These are phyloP conservation scores for Pangasianodon gigas DNA, from an alignment of 2,113 vertebrate genomes.

Conservation along the genomic window DNA sequence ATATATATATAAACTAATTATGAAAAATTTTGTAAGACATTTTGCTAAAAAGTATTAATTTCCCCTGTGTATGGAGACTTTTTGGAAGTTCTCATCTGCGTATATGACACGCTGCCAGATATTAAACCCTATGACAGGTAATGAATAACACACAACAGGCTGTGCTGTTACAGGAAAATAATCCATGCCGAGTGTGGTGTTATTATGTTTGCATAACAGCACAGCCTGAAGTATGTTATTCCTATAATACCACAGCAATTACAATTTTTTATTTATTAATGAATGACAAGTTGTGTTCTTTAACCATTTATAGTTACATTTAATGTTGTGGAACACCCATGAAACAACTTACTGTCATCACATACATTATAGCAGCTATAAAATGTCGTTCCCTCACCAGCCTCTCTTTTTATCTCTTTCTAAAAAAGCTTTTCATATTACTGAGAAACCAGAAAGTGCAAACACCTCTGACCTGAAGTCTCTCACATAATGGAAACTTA, in stretches of 20 bases:
- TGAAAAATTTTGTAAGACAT: too few relatives aligned
- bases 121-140: neutral
- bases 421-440: neutral
- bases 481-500: neutral
- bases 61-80: too few relatives aligned
- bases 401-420: neutral
- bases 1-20: too few relatives aligned
- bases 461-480: neutral
- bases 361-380: neutral
- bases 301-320: neutral
- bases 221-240: neutral
- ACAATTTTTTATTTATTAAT: neutral
- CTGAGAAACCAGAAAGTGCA: neutral
- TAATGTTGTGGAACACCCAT: neutral
- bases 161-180: neutral
- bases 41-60: too few relatives aligned
- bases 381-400: neutral
- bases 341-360: neutral
- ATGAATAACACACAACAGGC: neutral
- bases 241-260: neutral
- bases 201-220: neutral
- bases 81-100: constrained; percentile 41
- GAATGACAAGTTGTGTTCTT: neutral
- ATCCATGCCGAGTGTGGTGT: neutral
- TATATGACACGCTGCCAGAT: constrained; percentile 22